Evolutionary conservation across 2,797 vertebrate species (phyloP), one percentile per base, ranked within the genome.

Genomic region (Xenentodon cancila): DNA sequence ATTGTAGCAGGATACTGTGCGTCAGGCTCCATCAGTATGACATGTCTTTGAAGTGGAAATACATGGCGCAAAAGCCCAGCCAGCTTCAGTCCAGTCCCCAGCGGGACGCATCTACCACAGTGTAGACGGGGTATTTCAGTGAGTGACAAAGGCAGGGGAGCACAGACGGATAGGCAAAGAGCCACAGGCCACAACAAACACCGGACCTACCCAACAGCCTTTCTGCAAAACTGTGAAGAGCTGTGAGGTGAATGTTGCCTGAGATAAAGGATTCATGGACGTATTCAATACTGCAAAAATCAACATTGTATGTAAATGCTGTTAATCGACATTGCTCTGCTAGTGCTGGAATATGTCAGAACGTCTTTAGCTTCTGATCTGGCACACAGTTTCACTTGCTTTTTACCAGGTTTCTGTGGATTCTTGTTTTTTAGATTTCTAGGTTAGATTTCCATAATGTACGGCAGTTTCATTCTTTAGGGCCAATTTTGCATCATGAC

Each of bases 11-110:
- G 85, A 91, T 84, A 79, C 67, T 83, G 81, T 77, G 71, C 52
- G 85, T 90, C 85, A 88, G 81, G 59, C 76, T 86, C 79, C 85
- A 88, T 92, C 86, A 89, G 78, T 79, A 85, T 90, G 88, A 92
- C 89, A 84, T 71, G 81, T 85, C 85, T 93, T 92, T 93, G 91
- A 91, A 91, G 89, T 93, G 86, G 86, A 92, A 91, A 91, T 91
- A 77, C 84, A 84, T 87, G 82, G 75, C 82, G 84, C 82, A 77
- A 79, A 80, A 84, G 79, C 84, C 71, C 72, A 69, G 77, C 75
- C 77, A 69, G 77, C 77, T 80, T 81, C 72, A 71, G 86, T 81
- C 86, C 87, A 79, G 84, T 82, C 78, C 82, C 81, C 73, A 85
- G 79, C n/a, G 79, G 86, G 82, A 75, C 75, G 59, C 69, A 78